phyloP scores from a whole-genome alignment of 2,888 invertebrate species.

The Deilephila elpenor region DNA sequence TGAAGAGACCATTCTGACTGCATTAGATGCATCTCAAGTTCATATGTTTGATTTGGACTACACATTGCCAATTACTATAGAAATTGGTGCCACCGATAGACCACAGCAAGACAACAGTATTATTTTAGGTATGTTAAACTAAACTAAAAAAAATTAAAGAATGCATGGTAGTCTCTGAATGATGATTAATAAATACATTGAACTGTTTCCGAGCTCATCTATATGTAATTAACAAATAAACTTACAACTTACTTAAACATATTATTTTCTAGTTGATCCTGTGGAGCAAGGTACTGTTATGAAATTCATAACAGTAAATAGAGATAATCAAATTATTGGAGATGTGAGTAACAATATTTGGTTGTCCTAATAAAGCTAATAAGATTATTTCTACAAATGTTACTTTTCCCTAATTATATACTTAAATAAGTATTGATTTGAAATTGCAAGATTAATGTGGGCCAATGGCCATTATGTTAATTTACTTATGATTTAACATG shows the following conservation, averaged over 20 bases:
- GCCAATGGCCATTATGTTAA: too few relatives aligned
- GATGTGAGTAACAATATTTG: conserved; percentile 62
- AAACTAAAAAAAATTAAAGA: too few relatives aligned
- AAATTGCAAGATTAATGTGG: too few relatives aligned
- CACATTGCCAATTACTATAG: conserved; percentile 71
- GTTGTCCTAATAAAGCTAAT: neutral
- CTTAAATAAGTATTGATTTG: too few relatives aligned
- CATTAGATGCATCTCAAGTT: conserved; percentile 69
- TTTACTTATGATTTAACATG: too few relatives aligned
- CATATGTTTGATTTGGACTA: conserved; percentile 70
- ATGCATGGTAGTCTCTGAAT: too few relatives aligned
- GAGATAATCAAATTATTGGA: conserved; percentile 73
- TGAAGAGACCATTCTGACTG: conserved; percentile 73
- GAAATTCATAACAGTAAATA: conserved; percentile 73
- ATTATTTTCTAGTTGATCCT: conserved; percentile 66
- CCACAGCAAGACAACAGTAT: conserved; percentile 73
- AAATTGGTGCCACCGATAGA: conserved; percentile 72
- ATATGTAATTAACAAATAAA: too few relatives aligned
- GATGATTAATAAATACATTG: too few relatives aligned
- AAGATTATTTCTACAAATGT: too few relatives aligned
- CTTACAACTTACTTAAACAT: too few relatives aligned
- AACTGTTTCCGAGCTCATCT: too few relatives aligned
- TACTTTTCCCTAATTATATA: too few relatives aligned
- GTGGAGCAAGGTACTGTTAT: conserved; percentile 69
- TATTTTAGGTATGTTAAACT: conserved; percentile 59